Conservation (phyloP, 2,888 invertebrate species). For the Campoletis raptor region DNA sequence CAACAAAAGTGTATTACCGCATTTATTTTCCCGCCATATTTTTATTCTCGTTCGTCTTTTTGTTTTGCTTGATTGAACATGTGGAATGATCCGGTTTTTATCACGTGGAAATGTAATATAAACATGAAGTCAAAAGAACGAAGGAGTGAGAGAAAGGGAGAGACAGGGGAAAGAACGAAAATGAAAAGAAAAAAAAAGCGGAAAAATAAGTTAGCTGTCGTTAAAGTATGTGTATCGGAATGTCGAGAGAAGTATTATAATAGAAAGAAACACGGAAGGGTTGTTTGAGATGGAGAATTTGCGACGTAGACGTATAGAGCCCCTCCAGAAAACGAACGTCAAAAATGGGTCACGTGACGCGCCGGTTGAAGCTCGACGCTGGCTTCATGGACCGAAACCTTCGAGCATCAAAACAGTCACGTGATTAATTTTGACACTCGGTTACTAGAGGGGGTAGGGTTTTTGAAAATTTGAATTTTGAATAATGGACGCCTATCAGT, state of each 20-base stretch:
- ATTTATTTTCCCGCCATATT: neutral
- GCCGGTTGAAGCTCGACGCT: no score
- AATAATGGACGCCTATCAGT: no score
- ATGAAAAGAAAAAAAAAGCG: neutral
- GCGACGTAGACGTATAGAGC: conserved; percentile 1
- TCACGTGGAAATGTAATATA: conserved; percentile 1
- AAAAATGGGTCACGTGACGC: no score
- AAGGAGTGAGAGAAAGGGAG: neutral
- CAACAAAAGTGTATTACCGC: neutral
- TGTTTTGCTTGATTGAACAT: neutral
- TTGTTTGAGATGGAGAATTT: conserved; percentile 20
- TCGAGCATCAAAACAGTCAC: no score
- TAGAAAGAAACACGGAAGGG: conserved; percentile 2
- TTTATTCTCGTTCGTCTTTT: neutral
- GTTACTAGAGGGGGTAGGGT: no score
- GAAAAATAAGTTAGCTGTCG: neutral
- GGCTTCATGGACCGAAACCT: no score
- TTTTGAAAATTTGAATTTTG: no score
- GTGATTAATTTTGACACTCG: no score
- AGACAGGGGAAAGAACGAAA: neutral
- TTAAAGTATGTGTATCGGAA: neutral
- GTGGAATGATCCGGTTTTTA: conserved; percentile 21
- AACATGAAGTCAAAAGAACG: neutral
- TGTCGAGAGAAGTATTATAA: neutral
- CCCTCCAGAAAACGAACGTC: no score